Base-by-base conservation (phyloP, 1,140 invertebrate species). In the Rhizoglyphus robini region DNA sequence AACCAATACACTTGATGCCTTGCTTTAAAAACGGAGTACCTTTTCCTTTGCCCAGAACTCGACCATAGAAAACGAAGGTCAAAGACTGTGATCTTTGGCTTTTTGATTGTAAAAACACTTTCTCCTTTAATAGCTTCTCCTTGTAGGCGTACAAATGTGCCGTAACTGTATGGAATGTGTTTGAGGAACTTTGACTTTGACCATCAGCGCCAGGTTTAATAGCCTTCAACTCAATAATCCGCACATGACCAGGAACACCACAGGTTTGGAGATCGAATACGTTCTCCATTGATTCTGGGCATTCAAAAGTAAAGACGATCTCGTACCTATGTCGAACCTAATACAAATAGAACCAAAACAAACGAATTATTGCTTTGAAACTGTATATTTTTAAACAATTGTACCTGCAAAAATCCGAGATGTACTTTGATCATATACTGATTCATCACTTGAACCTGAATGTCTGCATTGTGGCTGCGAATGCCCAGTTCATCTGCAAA, bases 1-100 rank as follows among this genome's bases (percentile, higher is more conserved):
- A 20, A n/a, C 61, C 61, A 31, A 66, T 54, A 36, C 23, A 63
- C 3, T 38, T 57, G 29, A 51, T 48, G 2, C 61, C 34, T 2
- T 18, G 58, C 27, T 32, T 62, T 2, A 68, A 23, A 4, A 54
- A 54, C 46, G 38, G 54, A 4, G 58, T 60, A 8, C 65, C 46
- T 48, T 65, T 67, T 38, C 57, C 41, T 59, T 58, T 64, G 51
- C 68, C 66, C 41, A 67, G 46, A 5, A 67, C 66, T 46, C 62
- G 38, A 20, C 58, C 59, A 57, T 64, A 15, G 20, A 67, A 38
- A n/a, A 64, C 29, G 4, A 67, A 41, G n/a, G 29, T 66, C 18
- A 67, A 18, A 8, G 32, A 25, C 25, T 65, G 2, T 23, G 41
- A 31, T 31, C 20, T 20, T 68, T 18, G 15, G 15, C 46, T 25